Evolutionary conservation across 2,888 invertebrate species (phyloP).

Genomic region (Drymonia ruficornis): DNA sequence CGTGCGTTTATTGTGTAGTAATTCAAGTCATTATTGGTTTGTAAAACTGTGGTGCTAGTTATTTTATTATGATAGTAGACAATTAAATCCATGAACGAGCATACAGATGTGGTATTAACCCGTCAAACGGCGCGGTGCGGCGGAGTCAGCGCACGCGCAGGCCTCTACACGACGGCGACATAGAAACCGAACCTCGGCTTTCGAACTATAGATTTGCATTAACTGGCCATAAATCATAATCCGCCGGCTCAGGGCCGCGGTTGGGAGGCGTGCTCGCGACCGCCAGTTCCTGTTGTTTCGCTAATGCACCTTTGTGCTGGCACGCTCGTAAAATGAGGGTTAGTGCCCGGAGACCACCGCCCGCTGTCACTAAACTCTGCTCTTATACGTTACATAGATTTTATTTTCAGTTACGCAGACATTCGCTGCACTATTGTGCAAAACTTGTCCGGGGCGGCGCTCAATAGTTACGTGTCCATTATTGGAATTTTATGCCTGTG

Average conservation of each 20-base stretch:
- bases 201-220: conserved; percentile 73
- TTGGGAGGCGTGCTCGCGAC: conserved; percentile 50
- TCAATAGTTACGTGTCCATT: conserved; percentile 21
- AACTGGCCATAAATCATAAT: conserved; percentile 75
- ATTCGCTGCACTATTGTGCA: conserved; percentile 25
- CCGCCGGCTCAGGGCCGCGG: conserved; percentile 46
- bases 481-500: conserved; percentile 16
- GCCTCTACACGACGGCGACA: conserved; percentile 31
- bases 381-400: conserved; percentile 34
- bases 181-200: conserved; percentile 52
- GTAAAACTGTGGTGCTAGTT: conserved; percentile 15
- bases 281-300: conserved; percentile 67
- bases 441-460: conserved; percentile 16
- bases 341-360: conserved; percentile 52
- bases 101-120: conserved; percentile 49
- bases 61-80: conserved; percentile 53
- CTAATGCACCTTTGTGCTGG: conserved; percentile 71
- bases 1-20: background rate
- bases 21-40: background rate
- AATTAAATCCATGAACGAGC: conserved; percentile 64
- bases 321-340: conserved; percentile 62
- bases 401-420: conserved; percentile 42
- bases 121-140: conserved; percentile 42
- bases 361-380: conserved; percentile 44
- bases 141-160: conserved; percentile 34